phyloP scores from a whole-genome alignment of 2,888 invertebrate species.

The Sinohyriopsis cumingii region DNA sequence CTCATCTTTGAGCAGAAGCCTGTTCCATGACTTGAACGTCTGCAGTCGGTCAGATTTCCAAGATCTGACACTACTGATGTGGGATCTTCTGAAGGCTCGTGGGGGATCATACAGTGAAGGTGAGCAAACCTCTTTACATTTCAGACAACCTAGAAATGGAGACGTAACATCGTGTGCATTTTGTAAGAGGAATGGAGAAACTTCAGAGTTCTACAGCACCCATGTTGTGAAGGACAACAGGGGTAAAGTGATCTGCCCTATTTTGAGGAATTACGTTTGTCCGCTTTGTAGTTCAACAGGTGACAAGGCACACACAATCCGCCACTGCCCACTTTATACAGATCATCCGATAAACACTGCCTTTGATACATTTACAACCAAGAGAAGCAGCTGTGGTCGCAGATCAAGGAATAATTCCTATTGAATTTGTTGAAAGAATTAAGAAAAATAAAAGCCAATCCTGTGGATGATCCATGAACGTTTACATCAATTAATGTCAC shows the following conservation, averaged over 20 bases:
- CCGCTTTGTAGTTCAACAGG: constrained; percentile 81
- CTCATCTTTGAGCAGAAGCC: no score
- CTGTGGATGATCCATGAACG: no score
- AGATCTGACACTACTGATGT: no score
- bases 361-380: constrained; percentile 1
- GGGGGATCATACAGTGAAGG: no score
- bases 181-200: constrained; percentile 85
- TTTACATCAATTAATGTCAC: no score
- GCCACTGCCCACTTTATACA: constrained; percentile 77
- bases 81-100: no score
- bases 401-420: constrained; percentile 2
- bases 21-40: no score
- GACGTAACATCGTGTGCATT: constrained; percentile 77
- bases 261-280: constrained; percentile 82
- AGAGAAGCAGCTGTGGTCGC: constrained; percentile 4
- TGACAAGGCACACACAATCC: constrained; percentile 83
- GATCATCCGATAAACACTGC: background rate
- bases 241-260: constrained; percentile 81
- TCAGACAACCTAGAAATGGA: constrained; percentile 1
- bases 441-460: no score
- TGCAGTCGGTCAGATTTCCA: no score
- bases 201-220: constrained; percentile 77
- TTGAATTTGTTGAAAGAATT: no score
- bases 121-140: no score
- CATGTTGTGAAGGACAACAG: constrained; percentile 79